These are phyloP conservation scores for Pocillopora damicornis DNA, from an alignment of 64 coral and sea anemone genomes.

Conservation along the genomic window DNA sequence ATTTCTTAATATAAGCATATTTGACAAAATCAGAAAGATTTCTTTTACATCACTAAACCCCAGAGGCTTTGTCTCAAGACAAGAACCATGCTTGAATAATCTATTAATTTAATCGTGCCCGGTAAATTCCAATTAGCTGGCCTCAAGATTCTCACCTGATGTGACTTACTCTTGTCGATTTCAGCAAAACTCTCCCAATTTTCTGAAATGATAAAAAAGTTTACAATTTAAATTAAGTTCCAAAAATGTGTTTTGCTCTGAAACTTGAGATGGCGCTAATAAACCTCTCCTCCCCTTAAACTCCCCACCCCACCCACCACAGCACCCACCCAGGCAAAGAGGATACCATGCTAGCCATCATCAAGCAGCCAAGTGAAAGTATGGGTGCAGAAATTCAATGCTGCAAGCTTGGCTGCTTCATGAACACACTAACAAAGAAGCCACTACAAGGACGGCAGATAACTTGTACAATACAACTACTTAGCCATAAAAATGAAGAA, in stretches of 20 bases:
- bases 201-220: conserved; percentile 46
- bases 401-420: neutral
- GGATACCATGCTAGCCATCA: neutral
- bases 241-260: neutral
- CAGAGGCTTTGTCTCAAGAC: too few species aligned
- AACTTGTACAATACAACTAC: neutral
- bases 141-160: conserved; percentile 51
- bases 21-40: too few species aligned
- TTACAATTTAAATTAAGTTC: neutral
- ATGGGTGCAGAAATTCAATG: neutral
- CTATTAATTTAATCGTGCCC: too few species aligned
- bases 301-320: neutral
- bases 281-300: neutral
- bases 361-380: conserved; percentile 4
- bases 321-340: neutral
- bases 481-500: neutral
- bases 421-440: neutral
- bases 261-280: neutral
- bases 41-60: too few species aligned
- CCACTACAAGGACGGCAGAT: conserved; percentile 24
- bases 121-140: too few species aligned
- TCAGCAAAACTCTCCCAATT: conserved; percentile 86
- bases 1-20: too few species aligned
- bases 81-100: too few species aligned
- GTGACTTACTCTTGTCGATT: conserved; percentile 88